phyloP scores from a whole-genome alignment of 2,888 invertebrate genomes.

The Xestia ashworthii region DNA sequence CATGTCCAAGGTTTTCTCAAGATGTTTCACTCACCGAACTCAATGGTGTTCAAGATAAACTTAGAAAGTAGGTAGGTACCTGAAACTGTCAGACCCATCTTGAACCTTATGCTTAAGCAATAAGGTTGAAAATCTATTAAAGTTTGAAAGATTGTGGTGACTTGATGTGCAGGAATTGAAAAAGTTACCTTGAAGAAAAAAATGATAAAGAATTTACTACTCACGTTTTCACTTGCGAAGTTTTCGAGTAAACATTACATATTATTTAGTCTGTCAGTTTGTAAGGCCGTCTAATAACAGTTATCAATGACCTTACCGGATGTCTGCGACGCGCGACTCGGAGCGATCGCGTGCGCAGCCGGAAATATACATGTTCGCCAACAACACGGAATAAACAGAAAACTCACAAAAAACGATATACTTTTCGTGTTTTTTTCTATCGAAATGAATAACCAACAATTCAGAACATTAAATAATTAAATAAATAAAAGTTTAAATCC shows the following conservation, averaged over 20 bases:
- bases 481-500: no score
- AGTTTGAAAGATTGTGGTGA: no score
- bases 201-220: no score
- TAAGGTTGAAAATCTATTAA: no score
- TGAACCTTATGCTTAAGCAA: no score
- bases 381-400: conserved; percentile 25
- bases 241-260: conserved; percentile 33
- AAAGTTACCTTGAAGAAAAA: not conserved
- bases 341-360: conserved; percentile 58
- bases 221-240: conserved; percentile 3
- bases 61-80: not conserved
- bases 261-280: conserved; percentile 37
- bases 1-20: not conserved
- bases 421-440: no score
- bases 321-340: conserved; percentile 61
- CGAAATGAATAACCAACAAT: no score
- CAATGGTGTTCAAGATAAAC: not conserved
- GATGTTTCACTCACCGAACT: not conserved
- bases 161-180: not conserved
- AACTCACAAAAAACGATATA: not conserved
- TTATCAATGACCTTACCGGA: conserved; percentile 69
- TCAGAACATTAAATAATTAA: no score
- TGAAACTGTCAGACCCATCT: no score
- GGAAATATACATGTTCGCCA: conserved; percentile 62
- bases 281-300: conserved; percentile 65